A percentile compares a stretch with the other conserved stretches of the same genome.
Conservation (phyloP, 2,113 vertebrate species). For the Chaetura pelagica region DNA sequence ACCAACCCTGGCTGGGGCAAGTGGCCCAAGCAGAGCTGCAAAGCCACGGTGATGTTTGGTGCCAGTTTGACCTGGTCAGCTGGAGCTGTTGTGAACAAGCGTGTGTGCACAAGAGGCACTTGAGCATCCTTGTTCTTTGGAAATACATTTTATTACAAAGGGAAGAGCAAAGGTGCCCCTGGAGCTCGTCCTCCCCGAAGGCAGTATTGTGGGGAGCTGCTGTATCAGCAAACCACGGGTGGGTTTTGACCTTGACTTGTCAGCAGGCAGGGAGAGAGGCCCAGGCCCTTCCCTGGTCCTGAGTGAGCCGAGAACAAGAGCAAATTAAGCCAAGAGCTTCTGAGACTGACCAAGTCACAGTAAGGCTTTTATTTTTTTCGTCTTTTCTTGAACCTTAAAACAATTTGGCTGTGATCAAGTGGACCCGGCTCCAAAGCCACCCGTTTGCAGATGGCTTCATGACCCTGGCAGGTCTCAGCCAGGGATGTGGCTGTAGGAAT, state of each 20-base stretch:
- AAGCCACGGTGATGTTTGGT: not conserved
- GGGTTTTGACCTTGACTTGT: conserved; percentile 44
- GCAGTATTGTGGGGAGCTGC: not conserved
- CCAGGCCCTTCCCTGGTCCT: not conserved
- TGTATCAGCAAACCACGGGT: not conserved
- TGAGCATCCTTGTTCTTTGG: not conserved
- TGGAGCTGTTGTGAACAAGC: not conserved
- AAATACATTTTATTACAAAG: not conserved
- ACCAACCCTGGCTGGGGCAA: rapidly evolving
- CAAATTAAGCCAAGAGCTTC: not conserved
- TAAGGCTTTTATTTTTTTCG: not conserved
- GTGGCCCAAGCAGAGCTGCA: not conserved
- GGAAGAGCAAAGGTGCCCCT: not conserved
- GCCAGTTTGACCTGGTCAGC: rapidly evolving
- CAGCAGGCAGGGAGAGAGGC: not conserved
- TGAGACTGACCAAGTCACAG: not conserved
- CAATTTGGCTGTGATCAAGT: not conserved
- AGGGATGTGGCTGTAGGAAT: conserved; percentile 23
- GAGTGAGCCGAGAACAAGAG: not conserved
- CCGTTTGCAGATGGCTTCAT: not conserved
- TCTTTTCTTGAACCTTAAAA: not conserved
- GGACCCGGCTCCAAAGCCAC: not conserved
- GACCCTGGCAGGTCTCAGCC: conserved; percentile 7
- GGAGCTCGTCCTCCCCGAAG: not conserved
- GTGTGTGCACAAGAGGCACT: not conserved